Percentiles rank a stretch among this genome's conserved stretches.
These are phyloP conservation scores for Calcarius lapponicus DNA, from an alignment of 2,797 vertebrate genomes.

Conservation along the genomic window DNA sequence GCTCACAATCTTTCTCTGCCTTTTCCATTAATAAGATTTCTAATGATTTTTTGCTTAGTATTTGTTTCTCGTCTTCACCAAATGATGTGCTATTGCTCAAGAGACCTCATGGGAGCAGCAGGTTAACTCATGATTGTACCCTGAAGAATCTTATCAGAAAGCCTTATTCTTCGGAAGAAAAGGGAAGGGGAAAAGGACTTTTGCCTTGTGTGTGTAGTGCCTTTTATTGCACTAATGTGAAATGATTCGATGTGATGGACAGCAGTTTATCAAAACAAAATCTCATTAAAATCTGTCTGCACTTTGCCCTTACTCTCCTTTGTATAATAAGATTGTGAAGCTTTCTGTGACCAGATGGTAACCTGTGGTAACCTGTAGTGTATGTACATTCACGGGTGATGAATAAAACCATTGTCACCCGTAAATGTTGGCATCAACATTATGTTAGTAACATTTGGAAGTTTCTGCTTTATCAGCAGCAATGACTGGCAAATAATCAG, in stretches of 20 bases:
- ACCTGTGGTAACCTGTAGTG: constrained; percentile 69
- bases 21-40: not conserved
- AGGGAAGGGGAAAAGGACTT: constrained; percentile 20
- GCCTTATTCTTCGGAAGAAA: constrained; percentile 4
- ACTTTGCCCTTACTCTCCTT: constrained; percentile 66
- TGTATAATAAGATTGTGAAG: constrained; percentile 56
- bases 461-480: constrained; percentile 77
- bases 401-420: constrained; percentile 76
- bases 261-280: constrained; percentile 79
- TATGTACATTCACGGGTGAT: constrained; percentile 43
- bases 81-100: not conserved
- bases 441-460: constrained; percentile 67
- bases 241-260: constrained; percentile 72
- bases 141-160: not conserved
- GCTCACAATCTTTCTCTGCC: not conserved
- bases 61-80: not conserved
- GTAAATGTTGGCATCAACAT: constrained; percentile 62
- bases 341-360: constrained; percentile 58
- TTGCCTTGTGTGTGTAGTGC: constrained; percentile 12
- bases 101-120: not conserved
- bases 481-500: constrained; percentile 61
- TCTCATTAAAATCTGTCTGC: constrained; percentile 77
- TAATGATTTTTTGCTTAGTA: not conserved
- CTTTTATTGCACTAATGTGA: constrained; percentile 64
- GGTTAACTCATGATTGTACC: not conserved